These are phyloP conservation scores for Spilogale gracilis DNA, from an alignment of 2,113 vertebrate genomes.

Conservation along the genomic window DNA sequence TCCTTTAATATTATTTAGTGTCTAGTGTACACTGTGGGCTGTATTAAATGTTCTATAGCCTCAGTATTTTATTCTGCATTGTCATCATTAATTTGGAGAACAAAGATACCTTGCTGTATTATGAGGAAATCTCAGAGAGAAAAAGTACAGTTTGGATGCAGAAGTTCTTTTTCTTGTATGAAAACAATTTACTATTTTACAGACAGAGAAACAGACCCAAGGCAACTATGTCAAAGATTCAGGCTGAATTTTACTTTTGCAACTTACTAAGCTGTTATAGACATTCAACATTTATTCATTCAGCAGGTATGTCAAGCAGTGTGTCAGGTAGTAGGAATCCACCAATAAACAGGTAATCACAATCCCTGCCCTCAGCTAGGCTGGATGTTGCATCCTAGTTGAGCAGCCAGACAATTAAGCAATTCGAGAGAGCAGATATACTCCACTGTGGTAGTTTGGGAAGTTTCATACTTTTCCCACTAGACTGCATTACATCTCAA, in stretches of 20 bases:
- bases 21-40: not conserved
- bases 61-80: constrained; percentile 33
- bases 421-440: not conserved
- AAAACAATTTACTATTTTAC: constrained; percentile 52
- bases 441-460: not conserved
- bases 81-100: constrained; percentile 50
- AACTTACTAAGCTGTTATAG: constrained; percentile 25
- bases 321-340: constrained; percentile 39
- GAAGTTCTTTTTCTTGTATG: constrained; percentile 48
- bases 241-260: constrained; percentile 30
- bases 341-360: not conserved
- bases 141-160: constrained; percentile 2
- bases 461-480: not conserved
- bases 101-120: constrained; percentile 37
- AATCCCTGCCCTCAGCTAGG: not conserved
- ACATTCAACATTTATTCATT: constrained; percentile 45
- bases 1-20: constrained; percentile 37
- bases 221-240: constrained; percentile 8
- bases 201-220: constrained; percentile 1
- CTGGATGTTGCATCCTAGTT: not conserved
- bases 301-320: not conserved
- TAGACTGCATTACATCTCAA: not conserved
- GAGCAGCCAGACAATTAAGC: not conserved
- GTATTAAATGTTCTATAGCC: constrained; percentile 50
- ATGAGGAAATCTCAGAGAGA: constrained; percentile 42